Evolutionary conservation across 2,888 invertebrate species (phyloP).

Genomic region (Venustoraphidia nigricollis): DNA sequence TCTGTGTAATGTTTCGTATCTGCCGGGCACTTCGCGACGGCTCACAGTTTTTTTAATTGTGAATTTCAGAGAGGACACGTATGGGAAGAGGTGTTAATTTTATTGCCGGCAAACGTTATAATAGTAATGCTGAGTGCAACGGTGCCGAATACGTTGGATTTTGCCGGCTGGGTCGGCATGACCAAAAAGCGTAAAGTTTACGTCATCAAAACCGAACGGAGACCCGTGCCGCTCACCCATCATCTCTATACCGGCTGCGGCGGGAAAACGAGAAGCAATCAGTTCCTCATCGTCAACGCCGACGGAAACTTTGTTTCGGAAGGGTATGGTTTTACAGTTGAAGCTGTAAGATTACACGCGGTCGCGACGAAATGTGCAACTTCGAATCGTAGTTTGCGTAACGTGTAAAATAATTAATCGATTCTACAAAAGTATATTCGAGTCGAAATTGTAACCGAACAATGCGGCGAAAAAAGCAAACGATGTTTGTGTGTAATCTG

Average conservation of each 20-base stretch:
- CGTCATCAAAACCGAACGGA: conserved; percentile 82
- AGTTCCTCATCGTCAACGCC: conserved; percentile 65
- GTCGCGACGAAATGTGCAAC: no score
- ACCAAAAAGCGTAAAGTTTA: conserved; percentile 78
- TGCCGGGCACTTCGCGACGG: no score
- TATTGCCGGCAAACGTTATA: conserved; percentile 85
- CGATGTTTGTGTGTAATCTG: no score
- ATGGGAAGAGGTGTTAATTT: conserved; percentile 97
- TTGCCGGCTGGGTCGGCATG: conserved; percentile 86
- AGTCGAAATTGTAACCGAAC: no score
- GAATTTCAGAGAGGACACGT: conserved; percentile 75
- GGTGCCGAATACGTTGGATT: conserved; percentile 90
- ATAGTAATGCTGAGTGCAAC: conserved; percentile 97
- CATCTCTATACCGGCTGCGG: conserved; percentile 74
- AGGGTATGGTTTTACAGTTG: conserved; percentile 29
- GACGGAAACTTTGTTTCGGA: conserved; percentile 53
- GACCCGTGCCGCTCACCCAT: conserved; percentile 93
- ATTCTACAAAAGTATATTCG: background rate
- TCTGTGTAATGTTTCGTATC: no score
- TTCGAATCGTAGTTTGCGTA: no score
- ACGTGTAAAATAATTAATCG: no score
- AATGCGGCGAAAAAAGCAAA: no score
- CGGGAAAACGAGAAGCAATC: conserved; percentile 59
- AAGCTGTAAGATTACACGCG: no score
- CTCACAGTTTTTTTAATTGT: background rate